Evolutionary conservation across 1,140 invertebrate genomes (phyloP).

Genomic region (Halictus rubicundus): DNA sequence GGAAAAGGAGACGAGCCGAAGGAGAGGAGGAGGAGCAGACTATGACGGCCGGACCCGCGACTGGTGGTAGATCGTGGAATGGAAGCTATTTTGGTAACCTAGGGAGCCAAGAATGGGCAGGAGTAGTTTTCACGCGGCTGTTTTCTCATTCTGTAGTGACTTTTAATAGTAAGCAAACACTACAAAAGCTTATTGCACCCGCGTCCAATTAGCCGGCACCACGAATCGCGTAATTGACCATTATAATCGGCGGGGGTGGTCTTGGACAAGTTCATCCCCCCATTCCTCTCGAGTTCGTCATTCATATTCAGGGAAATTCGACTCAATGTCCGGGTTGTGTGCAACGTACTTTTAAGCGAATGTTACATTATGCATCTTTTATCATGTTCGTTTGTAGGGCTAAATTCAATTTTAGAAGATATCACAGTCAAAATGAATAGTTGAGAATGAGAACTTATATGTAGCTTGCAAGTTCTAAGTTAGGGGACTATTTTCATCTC

Average conservation of each 20-base stretch:
- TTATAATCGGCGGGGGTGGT: too few species aligned
- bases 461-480: too few species aligned
- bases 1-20: conserved; percentile 39
- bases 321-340: neutral
- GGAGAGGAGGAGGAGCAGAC: conserved; percentile 37
- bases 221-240: conserved; percentile 5
- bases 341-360: too few species aligned
- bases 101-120: conserved; percentile 81
- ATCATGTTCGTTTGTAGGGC: too few species aligned
- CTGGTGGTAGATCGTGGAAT: conserved; percentile 64
- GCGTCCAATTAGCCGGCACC: neutral
- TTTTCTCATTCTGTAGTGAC: conserved; percentile 60
- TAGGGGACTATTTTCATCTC: too few species aligned
- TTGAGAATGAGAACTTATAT: too few species aligned
- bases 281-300: too few species aligned
- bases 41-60: conserved; percentile 27
- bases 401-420: too few species aligned
- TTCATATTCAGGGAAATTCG: too few species aligned
- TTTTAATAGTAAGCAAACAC: conserved; percentile 44
- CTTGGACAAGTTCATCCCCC: too few species aligned
- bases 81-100: conserved; percentile 79
- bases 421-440: too few species aligned
- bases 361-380: too few species aligned
- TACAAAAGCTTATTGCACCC: conserved; percentile 17
- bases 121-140: conserved; percentile 62